These are phyloP conservation scores for Hemichromis elongatus DNA, from an alignment of 2,113 vertebrate species.

Conservation along the genomic window DNA sequence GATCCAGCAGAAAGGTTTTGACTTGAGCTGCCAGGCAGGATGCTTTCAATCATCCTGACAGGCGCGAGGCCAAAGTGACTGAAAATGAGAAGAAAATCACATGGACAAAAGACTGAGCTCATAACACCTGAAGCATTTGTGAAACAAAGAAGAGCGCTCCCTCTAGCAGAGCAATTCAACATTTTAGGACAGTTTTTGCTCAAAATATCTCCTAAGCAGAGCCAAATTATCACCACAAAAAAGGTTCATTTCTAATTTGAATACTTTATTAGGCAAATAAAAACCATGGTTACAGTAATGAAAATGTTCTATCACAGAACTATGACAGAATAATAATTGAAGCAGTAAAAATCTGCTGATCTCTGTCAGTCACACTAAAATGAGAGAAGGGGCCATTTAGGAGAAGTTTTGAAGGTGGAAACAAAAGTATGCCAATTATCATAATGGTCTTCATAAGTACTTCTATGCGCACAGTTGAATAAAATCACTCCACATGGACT, in stretches of 20 bases:
- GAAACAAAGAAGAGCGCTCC: neutral
- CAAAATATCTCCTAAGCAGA: neutral
- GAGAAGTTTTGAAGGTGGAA: neutral
- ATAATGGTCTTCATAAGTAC: neutral
- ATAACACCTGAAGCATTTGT: neutral
- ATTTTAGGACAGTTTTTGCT: neutral
- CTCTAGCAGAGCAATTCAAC: neutral
- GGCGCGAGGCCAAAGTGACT: neutral
- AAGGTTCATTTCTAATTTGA: neutral
- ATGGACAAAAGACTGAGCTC: neutral
- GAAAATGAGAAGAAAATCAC: neutral
- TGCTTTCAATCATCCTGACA: slow-evolving; percentile 28
- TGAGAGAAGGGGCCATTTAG: neutral
- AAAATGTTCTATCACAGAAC: neutral
- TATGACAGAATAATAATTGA: neutral
- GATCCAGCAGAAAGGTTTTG: neutral
- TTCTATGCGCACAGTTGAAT: neutral
- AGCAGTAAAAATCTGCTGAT: neutral
- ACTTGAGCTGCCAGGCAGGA: neutral
- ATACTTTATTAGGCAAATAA: neutral
- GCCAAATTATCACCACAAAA: neutral
- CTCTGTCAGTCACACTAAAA: neutral
- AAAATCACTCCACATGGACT: neutral
- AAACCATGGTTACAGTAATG: neutral
- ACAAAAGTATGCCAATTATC: neutral